A percentile compares a stretch with the other conserved stretches of the same genome.
These are phyloP conservation scores for Elysia crispata DNA, from an alignment of 2,888 invertebrate species.

Conservation along the genomic window DNA sequence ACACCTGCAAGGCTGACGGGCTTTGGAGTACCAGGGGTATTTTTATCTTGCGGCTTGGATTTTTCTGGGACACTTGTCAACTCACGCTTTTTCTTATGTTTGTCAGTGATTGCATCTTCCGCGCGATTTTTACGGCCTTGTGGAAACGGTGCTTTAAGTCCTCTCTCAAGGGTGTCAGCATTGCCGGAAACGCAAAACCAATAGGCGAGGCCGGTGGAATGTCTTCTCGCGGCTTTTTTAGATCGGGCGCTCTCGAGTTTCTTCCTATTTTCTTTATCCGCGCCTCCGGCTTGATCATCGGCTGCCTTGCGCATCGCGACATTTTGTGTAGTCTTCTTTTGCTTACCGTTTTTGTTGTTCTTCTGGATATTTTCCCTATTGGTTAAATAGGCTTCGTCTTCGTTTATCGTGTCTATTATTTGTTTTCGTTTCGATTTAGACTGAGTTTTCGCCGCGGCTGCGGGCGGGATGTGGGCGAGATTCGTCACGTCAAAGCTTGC, in stretches of 20 bases:
- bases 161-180: slow-evolving; percentile 31
- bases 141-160: neutral
- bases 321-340: neutral
- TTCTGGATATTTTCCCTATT: slow-evolving; percentile 5
- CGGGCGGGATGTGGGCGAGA: neutral
- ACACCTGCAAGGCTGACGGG: neutral
- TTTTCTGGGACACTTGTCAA: neutral
- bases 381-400: neutral
- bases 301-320: neutral
- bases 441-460: neutral
- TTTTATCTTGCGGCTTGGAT: neutral
- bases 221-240: neutral
- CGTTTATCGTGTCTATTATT: neutral
- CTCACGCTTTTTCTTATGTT: neutral
- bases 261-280: slow-evolving; percentile 6
- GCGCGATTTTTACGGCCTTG: neutral
- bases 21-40: neutral
- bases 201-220: neutral
- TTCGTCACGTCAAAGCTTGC: slow-evolving; percentile 9
- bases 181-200: slow-evolving; percentile 40
- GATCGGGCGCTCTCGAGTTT: neutral
- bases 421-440: neutral
- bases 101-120: neutral
- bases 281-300: neutral
- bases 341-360: neutral